These are phyloP conservation scores for Octonoba sinensis DNA, from an alignment of 2,888 invertebrate genomes.

Conservation along the genomic window DNA sequence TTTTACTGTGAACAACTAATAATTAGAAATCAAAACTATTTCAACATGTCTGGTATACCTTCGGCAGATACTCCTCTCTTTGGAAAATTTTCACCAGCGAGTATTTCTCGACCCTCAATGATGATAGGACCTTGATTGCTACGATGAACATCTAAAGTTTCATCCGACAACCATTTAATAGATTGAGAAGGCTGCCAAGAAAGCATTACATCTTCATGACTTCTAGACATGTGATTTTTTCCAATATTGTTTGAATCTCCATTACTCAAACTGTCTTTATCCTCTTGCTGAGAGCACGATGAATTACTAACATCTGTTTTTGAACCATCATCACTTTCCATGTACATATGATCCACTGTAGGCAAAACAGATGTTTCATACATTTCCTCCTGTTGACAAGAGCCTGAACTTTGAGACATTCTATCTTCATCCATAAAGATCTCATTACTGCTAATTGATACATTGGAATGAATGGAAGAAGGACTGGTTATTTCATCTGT, in stretches of 20 bases:
- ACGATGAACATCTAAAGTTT: conserved; percentile 35
- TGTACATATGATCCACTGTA: conserved; percentile 27
- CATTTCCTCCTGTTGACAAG: conserved; percentile 6
- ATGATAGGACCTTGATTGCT: conserved; percentile 26
- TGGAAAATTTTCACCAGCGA: conserved; percentile 39
- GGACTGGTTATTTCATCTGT: conserved; percentile 47
- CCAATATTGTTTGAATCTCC: conserved; percentile 6
- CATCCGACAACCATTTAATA: conserved; percentile 43
- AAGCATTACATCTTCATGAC: conserved; percentile 39
- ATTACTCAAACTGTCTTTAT: neutral
- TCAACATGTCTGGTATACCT: conserved; percentile 7
- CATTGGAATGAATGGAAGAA: conserved; percentile 28
- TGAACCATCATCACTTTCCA: conserved; percentile 35
- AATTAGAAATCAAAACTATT: too few relatives aligned
- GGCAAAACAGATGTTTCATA: conserved; percentile 42
- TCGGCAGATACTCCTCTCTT: conserved; percentile 37
- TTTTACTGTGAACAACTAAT: too few relatives aligned
- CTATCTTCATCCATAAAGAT: conserved; percentile 27
- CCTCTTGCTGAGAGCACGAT: conserved; percentile 10
- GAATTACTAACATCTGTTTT: conserved; percentile 29
- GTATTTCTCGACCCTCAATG: conserved; percentile 53
- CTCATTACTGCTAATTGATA: conserved; percentile 48
- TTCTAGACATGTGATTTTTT: conserved; percentile 14
- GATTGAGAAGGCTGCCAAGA: conserved; percentile 43
- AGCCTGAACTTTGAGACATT: conserved; percentile 47